phyloP scores from a whole-genome alignment of 1,140 invertebrate genomes.

The Ectropis grisescens region DNA sequence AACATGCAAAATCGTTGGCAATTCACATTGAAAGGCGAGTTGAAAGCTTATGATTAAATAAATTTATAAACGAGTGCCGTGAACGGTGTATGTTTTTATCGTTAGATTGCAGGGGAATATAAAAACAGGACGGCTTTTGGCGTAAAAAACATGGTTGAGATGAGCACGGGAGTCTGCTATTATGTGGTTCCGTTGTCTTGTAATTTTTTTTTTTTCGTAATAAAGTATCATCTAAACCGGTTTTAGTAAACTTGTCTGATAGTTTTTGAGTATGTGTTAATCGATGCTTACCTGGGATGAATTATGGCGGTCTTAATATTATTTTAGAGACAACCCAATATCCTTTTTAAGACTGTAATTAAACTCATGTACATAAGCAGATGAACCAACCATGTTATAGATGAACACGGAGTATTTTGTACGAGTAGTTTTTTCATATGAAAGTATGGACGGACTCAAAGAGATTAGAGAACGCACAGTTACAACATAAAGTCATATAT shows the following conservation, averaged over 20 bases:
- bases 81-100: conserved; percentile 33
- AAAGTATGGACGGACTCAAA: too few species aligned
- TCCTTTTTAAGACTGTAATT: too few species aligned
- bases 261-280: too few species aligned
- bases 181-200: conserved; percentile 3
- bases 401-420: too few species aligned
- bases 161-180: not conserved
- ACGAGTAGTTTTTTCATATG: too few species aligned
- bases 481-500: too few species aligned
- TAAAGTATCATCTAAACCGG: not conserved
- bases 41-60: conserved; percentile 53
- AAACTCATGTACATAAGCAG: not conserved
- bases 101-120: conserved; percentile 6
- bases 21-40: conserved; percentile 35
- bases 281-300: too few species aligned
- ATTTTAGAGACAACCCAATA: too few species aligned
- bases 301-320: not conserved
- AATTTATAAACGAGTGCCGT: conserved; percentile 25
- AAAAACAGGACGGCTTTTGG: conserved; percentile 16
- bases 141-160: conserved; percentile 5
- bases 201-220: conserved; percentile 1
- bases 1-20: conserved; percentile 33
- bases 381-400: too few species aligned
- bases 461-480: too few species aligned
- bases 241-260: too few species aligned